Percentiles rank a stretch among this genome's conserved stretches.
Conservation (phyloP, 2,888 invertebrate species). For the Andricus quercusramuli region DNA sequence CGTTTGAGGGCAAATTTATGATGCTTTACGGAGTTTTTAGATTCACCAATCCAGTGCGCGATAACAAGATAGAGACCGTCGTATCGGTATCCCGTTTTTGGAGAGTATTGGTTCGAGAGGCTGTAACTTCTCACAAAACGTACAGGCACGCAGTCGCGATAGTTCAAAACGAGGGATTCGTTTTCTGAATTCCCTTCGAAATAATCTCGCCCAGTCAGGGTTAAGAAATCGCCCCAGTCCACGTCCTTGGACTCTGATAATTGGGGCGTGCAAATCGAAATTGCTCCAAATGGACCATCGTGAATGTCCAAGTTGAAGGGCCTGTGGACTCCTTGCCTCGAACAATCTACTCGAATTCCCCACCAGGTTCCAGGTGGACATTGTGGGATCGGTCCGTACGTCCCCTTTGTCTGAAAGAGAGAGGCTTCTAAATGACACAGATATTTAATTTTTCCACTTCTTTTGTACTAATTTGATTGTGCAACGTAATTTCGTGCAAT, state of each 20-base stretch:
- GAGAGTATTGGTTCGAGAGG: slow-evolving; percentile 70
- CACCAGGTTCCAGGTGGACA: slow-evolving; percentile 74
- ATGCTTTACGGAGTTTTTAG: slow-evolving; percentile 57
- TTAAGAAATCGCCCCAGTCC: slow-evolving; percentile 71
- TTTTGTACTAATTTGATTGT: too few species aligned
- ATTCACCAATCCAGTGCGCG: slow-evolving; percentile 69
- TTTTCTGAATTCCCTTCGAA: slow-evolving; percentile 43
- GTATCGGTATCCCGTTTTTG: slow-evolving; percentile 74
- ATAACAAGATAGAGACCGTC: slow-evolving; percentile 72
- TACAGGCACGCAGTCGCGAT: slow-evolving; percentile 70
- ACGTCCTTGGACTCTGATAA: slow-evolving; percentile 64
- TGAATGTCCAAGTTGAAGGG: slow-evolving; percentile 69
- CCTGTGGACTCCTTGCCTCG: slow-evolving; percentile 71
- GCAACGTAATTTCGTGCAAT: too few species aligned
- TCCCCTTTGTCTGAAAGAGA: slow-evolving; percentile 2
- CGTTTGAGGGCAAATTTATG: slow-evolving; percentile 71
- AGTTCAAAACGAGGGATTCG: slow-evolving; percentile 68
- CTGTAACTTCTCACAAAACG: slow-evolving; percentile 72
- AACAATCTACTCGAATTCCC: slow-evolving; percentile 76
- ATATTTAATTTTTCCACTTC: not conserved
- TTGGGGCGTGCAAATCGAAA: slow-evolving; percentile 71
- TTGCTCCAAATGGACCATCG: slow-evolving; percentile 69
- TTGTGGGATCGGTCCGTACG: slow-evolving; percentile 68
- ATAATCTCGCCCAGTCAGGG: slow-evolving; percentile 67
- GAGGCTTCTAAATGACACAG: not conserved